These are phyloP conservation scores for Habropoda laboriosa DNA, from an alignment of 1,140 invertebrate genomes.

Conservation along the genomic window DNA sequence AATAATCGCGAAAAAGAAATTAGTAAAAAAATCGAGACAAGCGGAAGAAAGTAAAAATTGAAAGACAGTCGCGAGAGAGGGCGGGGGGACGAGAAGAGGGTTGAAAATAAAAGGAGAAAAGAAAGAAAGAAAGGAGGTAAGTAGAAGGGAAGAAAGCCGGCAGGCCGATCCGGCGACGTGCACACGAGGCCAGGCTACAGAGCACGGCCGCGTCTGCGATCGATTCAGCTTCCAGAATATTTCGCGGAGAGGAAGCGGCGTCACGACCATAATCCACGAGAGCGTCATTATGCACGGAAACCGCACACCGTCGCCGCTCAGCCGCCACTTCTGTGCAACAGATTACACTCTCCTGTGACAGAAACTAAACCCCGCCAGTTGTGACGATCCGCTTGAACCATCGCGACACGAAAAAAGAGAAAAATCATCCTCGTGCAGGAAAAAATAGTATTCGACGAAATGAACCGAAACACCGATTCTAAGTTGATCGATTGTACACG, in stretches of 20 bases:
- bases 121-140: no score
- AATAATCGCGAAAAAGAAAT: no score
- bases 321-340: constrained; percentile 15
- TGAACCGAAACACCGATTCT: no score
- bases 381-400: neutral
- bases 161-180: constrained; percentile 19
- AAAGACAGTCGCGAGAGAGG: neutral
- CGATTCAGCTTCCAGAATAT: constrained; percentile 53
- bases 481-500: no score
- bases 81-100: neutral
- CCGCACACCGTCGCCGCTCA: neutral
- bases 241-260: constrained; percentile 44
- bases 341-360: neutral
- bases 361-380: no score
- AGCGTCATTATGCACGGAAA: constrained; percentile 46
- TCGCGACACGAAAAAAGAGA: neutral
- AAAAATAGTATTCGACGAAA: no score
- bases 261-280: constrained; percentile 45
- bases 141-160: neutral
- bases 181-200: constrained; percentile 32
- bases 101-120: neutral
- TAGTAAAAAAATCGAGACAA: no score
- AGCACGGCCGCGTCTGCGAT: constrained; percentile 31
- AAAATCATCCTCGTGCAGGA: neutral
- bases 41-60: no score